phyloP scores from a whole-genome alignment of 2,888 invertebrate species.

The Synergus gifuensis region DNA sequence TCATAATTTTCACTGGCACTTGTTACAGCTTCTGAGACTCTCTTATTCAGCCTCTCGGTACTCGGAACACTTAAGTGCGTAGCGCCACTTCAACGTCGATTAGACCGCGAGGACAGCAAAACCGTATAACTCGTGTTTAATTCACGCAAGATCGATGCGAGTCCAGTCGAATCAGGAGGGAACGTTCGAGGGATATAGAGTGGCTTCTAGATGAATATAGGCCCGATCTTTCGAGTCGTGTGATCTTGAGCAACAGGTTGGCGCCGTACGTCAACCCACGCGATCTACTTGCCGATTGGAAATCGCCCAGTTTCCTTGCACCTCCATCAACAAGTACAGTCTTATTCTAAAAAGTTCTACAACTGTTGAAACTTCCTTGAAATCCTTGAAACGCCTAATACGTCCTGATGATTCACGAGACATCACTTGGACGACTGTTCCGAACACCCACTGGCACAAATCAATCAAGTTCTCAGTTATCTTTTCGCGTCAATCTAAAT shows the following conservation, averaged over 20 bases:
- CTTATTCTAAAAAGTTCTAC: not conserved
- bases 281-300: conserved; percentile 68
- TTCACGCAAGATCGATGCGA: conserved; percentile 40
- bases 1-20: conserved; percentile 7
- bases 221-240: conserved; percentile 63
- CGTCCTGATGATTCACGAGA: conserved; percentile 39
- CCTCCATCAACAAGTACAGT: conserved; percentile 40
- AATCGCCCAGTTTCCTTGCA: conserved; percentile 58
- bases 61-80: conserved; percentile 33
- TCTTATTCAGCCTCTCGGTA: conserved; percentile 4
- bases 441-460: not conserved
- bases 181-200: conserved; percentile 43
- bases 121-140: conserved; percentile 37
- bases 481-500: not conserved
- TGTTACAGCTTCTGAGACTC: conserved; percentile 17
- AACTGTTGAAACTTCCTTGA: not conserved
- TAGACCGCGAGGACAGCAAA: conserved; percentile 30
- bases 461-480: not conserved
- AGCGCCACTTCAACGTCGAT: conserved; percentile 34
- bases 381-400: conserved; percentile 30
- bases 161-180: conserved; percentile 37
- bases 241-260: conserved; percentile 77
- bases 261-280: conserved; percentile 75
- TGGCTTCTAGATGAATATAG: conserved; percentile 69
- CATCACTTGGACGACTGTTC: not conserved